phyloP scores from a whole-genome alignment of 2,113 vertebrate species.

The Falcunculus frontatus region DNA sequence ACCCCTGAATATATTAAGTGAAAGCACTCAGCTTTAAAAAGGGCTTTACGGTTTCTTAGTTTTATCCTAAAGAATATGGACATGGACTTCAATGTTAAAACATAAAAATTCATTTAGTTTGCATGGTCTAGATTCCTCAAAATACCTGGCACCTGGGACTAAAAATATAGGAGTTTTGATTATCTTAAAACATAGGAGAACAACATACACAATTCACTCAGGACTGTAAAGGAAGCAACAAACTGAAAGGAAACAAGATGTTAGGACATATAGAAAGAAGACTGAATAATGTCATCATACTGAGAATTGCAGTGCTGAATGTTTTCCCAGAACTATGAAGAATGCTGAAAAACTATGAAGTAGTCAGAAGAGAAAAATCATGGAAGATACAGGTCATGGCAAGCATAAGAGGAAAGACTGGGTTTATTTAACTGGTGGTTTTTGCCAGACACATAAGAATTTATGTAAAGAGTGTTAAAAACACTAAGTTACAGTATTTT shows the following conservation, averaged over 20 bases:
- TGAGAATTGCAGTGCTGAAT: background rate
- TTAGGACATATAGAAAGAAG: background rate
- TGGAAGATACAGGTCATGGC: background rate
- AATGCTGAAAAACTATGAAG: background rate
- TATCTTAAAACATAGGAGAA: background rate
- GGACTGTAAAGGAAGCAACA: background rate
- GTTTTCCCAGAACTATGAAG: background rate
- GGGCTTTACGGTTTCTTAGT: background rate
- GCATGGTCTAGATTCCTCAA: background rate
- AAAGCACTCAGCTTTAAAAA: background rate
- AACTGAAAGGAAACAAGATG: background rate
- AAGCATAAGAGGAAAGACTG: background rate
- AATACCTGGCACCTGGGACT: background rate
- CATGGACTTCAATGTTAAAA: background rate
- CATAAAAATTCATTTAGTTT: background rate
- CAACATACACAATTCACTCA: background rate
- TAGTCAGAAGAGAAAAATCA: background rate
- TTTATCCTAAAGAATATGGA: background rate
- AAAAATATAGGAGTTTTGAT: background rate
- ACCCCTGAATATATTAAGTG: background rate
- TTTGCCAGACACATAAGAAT: background rate
- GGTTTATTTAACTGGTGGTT: background rate
- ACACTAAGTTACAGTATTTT: background rate
- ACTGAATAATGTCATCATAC: background rate
- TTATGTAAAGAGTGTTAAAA: background rate